phyloP scores from a whole-genome alignment of 2,888 invertebrate species.

The Agrochola litura region DNA sequence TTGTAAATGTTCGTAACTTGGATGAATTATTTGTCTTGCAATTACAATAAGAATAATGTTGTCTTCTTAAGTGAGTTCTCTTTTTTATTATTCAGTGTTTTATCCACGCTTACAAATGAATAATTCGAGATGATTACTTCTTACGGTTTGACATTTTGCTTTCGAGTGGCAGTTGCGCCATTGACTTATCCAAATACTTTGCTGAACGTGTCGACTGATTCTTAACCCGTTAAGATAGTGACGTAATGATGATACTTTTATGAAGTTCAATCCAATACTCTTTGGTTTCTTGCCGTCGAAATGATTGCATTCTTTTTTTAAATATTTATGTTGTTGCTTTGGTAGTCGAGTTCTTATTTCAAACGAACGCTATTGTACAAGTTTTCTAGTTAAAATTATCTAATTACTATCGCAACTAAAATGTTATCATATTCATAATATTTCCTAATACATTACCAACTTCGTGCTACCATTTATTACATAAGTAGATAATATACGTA shows the following conservation, averaged over 20 bases:
- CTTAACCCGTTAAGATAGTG: constrained; percentile 22
- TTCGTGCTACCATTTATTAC: constrained; percentile 50
- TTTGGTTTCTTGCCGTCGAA: neutral
- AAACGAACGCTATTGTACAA: neutral
- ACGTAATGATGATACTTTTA: constrained; percentile 32
- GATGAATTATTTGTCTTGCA: neutral
- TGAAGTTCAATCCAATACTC: constrained; percentile 4
- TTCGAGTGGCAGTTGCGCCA: constrained; percentile 25
- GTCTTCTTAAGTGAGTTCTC: neutral
- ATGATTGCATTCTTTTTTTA: neutral
- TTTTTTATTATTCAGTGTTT: neutral
- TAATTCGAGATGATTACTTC: constrained; percentile 12
- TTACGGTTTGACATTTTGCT: constrained; percentile 34
- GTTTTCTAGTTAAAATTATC: constrained; percentile 29
- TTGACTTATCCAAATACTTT: constrained; percentile 21
- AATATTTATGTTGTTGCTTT: neutral
- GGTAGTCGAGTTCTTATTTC: neutral
- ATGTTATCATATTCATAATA: constrained; percentile 41
- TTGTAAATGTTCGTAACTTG: neutral
- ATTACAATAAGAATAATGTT: neutral
- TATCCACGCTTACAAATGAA: neutral
- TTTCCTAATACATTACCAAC: constrained; percentile 36
- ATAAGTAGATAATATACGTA: constrained; percentile 47
- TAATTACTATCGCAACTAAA: constrained; percentile 41
- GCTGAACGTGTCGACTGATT: constrained; percentile 7